These are phyloP conservation scores for Drepana falcataria DNA, from an alignment of 2,888 invertebrate species.

Conservation along the genomic window DNA sequence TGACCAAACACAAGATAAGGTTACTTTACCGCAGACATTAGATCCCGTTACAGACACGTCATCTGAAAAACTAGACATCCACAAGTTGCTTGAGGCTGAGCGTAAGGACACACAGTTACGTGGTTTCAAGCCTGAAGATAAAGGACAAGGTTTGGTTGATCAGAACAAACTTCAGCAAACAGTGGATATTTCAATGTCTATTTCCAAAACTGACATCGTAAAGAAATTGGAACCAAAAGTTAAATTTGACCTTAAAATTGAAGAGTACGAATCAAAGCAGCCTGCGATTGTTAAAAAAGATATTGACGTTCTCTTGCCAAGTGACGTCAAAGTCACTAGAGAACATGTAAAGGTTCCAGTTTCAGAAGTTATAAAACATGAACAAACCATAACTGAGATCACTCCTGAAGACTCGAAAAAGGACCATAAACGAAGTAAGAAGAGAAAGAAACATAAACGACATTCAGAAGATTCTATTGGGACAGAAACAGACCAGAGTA, in stretches of 20 bases:
- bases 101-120: slow-evolving; percentile 42
- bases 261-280: slow-evolving; percentile 38
- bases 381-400: slow-evolving; percentile 33
- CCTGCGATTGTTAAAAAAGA: slow-evolving; percentile 57
- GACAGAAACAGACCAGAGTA: slow-evolving; percentile 55
- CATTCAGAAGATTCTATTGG: slow-evolving; percentile 42
- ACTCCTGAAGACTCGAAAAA: slow-evolving; percentile 33
- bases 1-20: slow-evolving; percentile 52
- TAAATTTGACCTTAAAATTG: slow-evolving; percentile 51
- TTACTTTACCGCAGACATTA: slow-evolving; percentile 33
- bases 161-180: slow-evolving; percentile 35
- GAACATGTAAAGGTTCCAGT: slow-evolving; percentile 29
- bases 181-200: slow-evolving; percentile 56
- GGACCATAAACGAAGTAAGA: slow-evolving; percentile 78
- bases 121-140: slow-evolving; percentile 19
- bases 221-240: slow-evolving; percentile 48
- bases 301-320: slow-evolving; percentile 52
- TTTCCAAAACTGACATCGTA: slow-evolving; percentile 41
- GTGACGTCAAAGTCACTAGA: slow-evolving; percentile 43
- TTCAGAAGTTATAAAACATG: slow-evolving; percentile 47
- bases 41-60: slow-evolving; percentile 15
- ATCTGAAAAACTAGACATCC: slow-evolving; percentile 24
- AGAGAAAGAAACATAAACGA: slow-evolving; percentile 81
- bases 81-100: slow-evolving; percentile 53
- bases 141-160: slow-evolving; percentile 4